Percentiles rank a stretch among this genome's conserved stretches.
phyloP scores from a whole-genome alignment of 2,888 invertebrate genomes.

The Phaonia tiefii region DNA sequence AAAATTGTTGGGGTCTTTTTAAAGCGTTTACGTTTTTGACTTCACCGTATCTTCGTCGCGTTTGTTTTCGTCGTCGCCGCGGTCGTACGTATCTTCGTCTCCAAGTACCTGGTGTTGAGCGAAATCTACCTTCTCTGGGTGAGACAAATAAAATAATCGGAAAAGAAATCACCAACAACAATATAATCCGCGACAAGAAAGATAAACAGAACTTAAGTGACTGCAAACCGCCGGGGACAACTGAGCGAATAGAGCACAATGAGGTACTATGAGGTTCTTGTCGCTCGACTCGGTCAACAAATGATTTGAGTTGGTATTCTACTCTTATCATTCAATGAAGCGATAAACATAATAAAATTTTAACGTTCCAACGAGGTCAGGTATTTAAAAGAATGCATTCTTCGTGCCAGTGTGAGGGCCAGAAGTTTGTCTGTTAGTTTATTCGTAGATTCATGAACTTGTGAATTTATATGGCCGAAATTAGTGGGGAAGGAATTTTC shows the following conservation, averaged over 20 bases:
- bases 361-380: background rate
- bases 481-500: too few relatives aligned
- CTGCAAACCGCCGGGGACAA: background rate
- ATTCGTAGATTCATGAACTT: too few relatives aligned
- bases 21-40: slow-evolving; percentile 44
- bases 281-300: background rate
- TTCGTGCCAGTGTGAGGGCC: background rate
- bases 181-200: slow-evolving; percentile 16
- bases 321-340: slow-evolving; percentile 1
- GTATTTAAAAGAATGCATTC: slow-evolving; percentile 3
- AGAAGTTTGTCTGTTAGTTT: too few relatives aligned
- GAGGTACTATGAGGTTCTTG: background rate
- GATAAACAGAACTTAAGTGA: slow-evolving; percentile 26
- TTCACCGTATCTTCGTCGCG: background rate
- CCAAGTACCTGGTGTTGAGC: background rate
- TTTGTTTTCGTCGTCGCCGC: slow-evolving; percentile 12
- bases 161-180: background rate
- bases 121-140: background rate
- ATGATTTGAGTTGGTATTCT: background rate
- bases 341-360: background rate
- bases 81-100: background rate
- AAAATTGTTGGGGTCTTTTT: slow-evolving; percentile 53
- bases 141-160: background rate
- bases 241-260: slow-evolving; percentile 26
- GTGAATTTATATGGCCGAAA: too few relatives aligned